Evolutionary conservation across 2,888 invertebrate genomes (phyloP).

Genomic region (Ptilodon capucinus): DNA sequence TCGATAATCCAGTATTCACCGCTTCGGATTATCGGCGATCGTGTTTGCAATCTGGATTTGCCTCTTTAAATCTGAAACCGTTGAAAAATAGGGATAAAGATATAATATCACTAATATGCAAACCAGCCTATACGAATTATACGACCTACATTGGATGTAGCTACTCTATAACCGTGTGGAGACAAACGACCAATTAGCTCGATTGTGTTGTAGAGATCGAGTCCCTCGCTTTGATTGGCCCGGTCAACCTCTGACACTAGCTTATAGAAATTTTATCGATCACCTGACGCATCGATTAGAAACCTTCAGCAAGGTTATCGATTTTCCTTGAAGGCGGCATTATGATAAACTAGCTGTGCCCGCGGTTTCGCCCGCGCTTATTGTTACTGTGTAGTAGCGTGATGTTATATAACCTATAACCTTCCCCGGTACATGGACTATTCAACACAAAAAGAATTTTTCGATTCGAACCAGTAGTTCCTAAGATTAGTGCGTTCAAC

Average conservation of each 20-base stretch:
- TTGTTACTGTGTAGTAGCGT: too few species aligned
- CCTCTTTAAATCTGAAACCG: neutral
- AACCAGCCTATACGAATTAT: slow-evolving; percentile 33
- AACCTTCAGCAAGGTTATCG: slow-evolving; percentile 14
- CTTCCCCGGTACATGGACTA: too few species aligned
- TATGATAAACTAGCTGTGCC: too few species aligned
- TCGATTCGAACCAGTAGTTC: too few species aligned
- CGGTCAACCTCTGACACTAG: slow-evolving; percentile 38
- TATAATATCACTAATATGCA: slow-evolving; percentile 18
- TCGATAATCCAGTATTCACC: slow-evolving; percentile 30
- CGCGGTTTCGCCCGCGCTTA: too few species aligned
- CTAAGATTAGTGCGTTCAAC: too few species aligned
- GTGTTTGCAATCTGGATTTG: slow-evolving; percentile 32
- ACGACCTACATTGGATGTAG: slow-evolving; percentile 24
- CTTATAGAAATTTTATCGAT: slow-evolving; percentile 34
- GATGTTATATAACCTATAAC: too few species aligned
- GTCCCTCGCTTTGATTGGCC: slow-evolving; percentile 54
- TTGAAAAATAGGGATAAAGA: neutral
- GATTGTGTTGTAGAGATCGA: slow-evolving; percentile 45
- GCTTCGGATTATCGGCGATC: slow-evolving; percentile 32
- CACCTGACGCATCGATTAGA: slow-evolving; percentile 37
- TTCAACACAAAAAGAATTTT: too few species aligned
- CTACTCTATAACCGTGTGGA: slow-evolving; percentile 30
- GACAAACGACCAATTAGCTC: slow-evolving; percentile 52
- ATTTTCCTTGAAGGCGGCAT: slow-evolving; percentile 20